Evolutionary conservation across 2,888 invertebrate species (phyloP).

Genomic region (Melanostoma mellinum): DNA sequence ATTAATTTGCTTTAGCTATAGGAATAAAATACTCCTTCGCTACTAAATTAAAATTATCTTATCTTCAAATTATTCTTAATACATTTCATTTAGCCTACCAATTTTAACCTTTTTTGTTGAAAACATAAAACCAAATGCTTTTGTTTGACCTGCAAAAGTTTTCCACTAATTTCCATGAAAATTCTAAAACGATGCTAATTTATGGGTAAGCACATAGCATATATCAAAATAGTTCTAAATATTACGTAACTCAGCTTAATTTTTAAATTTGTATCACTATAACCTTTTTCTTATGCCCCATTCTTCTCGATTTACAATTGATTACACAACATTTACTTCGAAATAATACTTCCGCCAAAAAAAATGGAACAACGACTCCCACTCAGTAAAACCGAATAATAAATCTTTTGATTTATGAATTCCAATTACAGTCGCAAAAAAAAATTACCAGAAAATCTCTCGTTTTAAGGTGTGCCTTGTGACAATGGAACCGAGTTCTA

Average conservation of each 20-base stretch:
- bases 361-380: constrained; percentile 22
- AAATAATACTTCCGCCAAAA: constrained; percentile 48
- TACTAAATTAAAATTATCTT: too few species aligned
- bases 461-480: constrained; percentile 56
- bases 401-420: constrained; percentile 55
- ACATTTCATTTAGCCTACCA: too few species aligned
- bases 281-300: neutral
- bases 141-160: too few species aligned
- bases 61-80: too few species aligned
- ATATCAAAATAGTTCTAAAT: neutral
- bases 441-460: constrained; percentile 20
- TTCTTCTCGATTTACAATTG: constrained; percentile 26
- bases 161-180: too few species aligned
- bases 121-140: too few species aligned
- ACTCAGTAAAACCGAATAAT: constrained; percentile 37
- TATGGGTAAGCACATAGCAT: too few species aligned
- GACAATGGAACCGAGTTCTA: constrained; percentile 32
- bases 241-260: constrained; percentile 11
- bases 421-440: constrained; percentile 24
- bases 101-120: too few species aligned
- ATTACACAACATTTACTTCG: constrained; percentile 41
- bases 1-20: too few species aligned
- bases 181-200: too few species aligned
- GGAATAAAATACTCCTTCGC: too few species aligned
- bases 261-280: neutral